Conservation (phyloP, 1,140 invertebrate species). For the Micrasema longulum region DNA sequence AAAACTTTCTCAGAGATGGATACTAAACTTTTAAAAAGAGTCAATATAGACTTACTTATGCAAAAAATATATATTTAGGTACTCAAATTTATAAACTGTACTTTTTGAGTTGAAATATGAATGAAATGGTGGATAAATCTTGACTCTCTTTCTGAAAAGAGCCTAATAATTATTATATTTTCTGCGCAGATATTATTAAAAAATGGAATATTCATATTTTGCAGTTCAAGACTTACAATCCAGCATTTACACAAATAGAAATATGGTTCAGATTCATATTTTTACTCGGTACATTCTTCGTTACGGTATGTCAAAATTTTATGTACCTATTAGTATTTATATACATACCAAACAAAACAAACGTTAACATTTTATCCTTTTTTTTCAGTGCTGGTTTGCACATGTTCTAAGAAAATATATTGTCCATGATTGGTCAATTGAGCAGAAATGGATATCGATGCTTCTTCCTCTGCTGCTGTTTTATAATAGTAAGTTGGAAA, state of each 20-base stretch:
- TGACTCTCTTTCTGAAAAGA: too few relatives aligned
- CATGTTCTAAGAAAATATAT: conserved; percentile 90
- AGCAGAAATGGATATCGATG: conserved; percentile 96
- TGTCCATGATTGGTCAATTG: conserved; percentile 95
- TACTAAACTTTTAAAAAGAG: too few relatives aligned
- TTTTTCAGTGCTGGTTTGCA: conserved; percentile 89
- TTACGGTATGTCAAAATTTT: conserved; percentile 76
- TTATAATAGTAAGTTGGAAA: conserved; percentile 90
- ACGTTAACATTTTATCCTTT: conserved; percentile 2
- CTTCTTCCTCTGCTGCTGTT: conserved; percentile 90
- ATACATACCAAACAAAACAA: not conserved
- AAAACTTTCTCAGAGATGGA: too few relatives aligned
- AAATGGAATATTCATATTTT: too few relatives aligned
- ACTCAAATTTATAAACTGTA: too few relatives aligned
- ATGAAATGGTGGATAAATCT: too few relatives aligned
- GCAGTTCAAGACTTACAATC: conserved; percentile 96
- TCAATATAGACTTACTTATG: too few relatives aligned
- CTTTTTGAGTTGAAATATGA: too few relatives aligned
- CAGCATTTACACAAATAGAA: conserved; percentile 95
- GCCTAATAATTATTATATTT: too few relatives aligned
- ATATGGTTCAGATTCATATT: conserved; percentile 97
- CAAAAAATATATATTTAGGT: too few relatives aligned
- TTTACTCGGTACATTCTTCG: conserved; percentile 85
- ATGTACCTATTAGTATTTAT: not conserved
- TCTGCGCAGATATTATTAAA: too few relatives aligned